Evolutionary conservation across 2,797 vertebrate genomes (phyloP), one percentile per base, ranked within the genome.

Genomic region (Anomalospiza imberbis): DNA sequence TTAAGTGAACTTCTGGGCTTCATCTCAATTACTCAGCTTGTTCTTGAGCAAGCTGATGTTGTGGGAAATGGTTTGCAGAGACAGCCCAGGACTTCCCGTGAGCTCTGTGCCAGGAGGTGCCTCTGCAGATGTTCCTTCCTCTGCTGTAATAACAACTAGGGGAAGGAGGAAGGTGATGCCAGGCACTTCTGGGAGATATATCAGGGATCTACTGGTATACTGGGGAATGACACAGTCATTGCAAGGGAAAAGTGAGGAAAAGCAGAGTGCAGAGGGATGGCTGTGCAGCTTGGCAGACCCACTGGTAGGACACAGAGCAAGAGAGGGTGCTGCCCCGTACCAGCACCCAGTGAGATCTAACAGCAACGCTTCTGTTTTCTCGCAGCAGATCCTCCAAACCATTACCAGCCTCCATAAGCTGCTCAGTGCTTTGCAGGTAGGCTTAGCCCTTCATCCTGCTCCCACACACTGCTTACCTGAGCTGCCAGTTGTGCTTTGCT

Each of bases 381-480:
- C 29, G 74, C 98, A 99, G 99, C 98, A 99, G 97, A 98, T 99
- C 73, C 98, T 99, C 75, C 97, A 98, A 92, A 99, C 98, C 55
- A 98, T 99, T 65, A 97, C 98, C 89, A 98, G 98, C 83, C 98
- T 99, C 63, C 98, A 99, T 31, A 98, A 98, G 44, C 98, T 99
- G 91, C 98, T 99, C 92, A 99, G 97, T 95, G 97, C 98, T 54
- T 97, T 99, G 94, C 99, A 99, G 99, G 99, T 99, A 97, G 34
- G 62, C 92, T 95, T 83, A 47, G 88, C 80, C 8, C 0, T 44
- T 81, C 82, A 51, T 61, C 60, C 76, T 5, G 17, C 84, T 96
- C 73, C 40, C 61, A 62, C 73, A 40, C 42, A 7, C 74, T 7
- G 7, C 76, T 62, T 83, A 32, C 47, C n/a, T 6, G 0, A 55